Conservation (phyloP, 2,888 invertebrate species). For the Julus scandinavius region DNA sequence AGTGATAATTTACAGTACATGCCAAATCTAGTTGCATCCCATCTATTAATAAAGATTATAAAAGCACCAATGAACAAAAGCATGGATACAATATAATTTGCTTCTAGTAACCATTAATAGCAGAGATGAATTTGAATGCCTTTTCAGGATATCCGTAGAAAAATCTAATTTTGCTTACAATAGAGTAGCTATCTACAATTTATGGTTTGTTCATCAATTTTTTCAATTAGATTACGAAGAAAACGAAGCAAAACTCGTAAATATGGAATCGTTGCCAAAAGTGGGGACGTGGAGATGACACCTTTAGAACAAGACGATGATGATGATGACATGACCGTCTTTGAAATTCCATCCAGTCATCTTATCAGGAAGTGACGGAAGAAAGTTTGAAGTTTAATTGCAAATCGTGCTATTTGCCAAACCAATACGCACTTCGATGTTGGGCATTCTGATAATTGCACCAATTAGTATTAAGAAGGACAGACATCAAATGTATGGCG, state of each 20-base stretch:
- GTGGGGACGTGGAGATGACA: slow-evolving; percentile 68
- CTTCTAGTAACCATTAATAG: no score
- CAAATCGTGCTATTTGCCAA: background rate
- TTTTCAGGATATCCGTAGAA: no score
- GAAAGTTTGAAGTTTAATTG: slow-evolving; percentile 32
- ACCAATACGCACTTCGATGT: background rate
- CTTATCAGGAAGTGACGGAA: slow-evolving; percentile 45
- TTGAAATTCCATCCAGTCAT: slow-evolving; percentile 46
- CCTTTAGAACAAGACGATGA: slow-evolving; percentile 68
- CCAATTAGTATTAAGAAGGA: background rate
- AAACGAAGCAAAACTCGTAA: slow-evolving; percentile 66
- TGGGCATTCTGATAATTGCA: slow-evolving; percentile 20
- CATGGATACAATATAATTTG: no score
- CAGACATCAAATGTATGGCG: background rate
- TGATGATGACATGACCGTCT: slow-evolving; percentile 64
- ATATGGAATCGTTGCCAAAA: slow-evolving; percentile 67
- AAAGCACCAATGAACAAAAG: no score
- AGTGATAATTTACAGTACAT: no score
- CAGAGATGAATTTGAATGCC: no score
- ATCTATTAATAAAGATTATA: no score
- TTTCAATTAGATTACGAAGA: slow-evolving; percentile 61
- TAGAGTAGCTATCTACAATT: no score
- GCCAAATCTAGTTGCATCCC: no score
- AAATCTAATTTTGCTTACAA: no score
- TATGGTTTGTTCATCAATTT: background rate